Base-by-base conservation (phyloP, 37 sponge, comb jelly and placozoan species). In the Ianthella basta region DNA sequence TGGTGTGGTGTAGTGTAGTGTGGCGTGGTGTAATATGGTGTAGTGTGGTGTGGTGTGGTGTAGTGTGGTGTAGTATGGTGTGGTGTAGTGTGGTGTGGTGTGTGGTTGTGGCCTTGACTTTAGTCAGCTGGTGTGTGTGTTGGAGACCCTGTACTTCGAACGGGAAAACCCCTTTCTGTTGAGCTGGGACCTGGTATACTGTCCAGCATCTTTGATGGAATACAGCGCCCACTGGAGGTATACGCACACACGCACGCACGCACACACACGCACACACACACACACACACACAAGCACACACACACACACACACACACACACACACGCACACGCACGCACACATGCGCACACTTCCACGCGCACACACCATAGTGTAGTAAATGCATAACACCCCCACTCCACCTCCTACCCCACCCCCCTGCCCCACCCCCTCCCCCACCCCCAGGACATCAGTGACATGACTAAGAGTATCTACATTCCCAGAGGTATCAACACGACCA, bases 151-250 rank as follows among this genome's bases (percentile, higher is more conserved):
- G 99, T 98, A 63, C 80, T 92, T 16, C 79, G 99, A 55, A 98
- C 99, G 32, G 97, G 99, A 10, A 98, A 98, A 83, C 99, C 99
- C 56, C 86, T 98, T n/a, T 98, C 99, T 39, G 99, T 98, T n/a
- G 97, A 98, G 79, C 90, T 98, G 50, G 99, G 95, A 30, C 99
- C 99, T 40, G 99, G 96, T 32, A 96, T 98, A 30, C 91, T 98
- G 94, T 95, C 87, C 55, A 96, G 91, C 68, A 98, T 98, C 65
- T 98, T 92, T 85, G 99, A 98, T 68, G 99, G 99, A 25, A 98
- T 98, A 55, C 99, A 98, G 68, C 83, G 99, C 53, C 99, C 99
- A 66, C 79, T 98, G 57, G 92, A 98, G 89, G 97, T 97, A 67
- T 8, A 44, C 50, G 8, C 50, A 44, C 50, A 44, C 50, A 44